Evolutionary conservation across 2,797 vertebrate species (phyloP), one percentile per base, ranked within the genome.

Genomic region (Hippocampus kuda): DNA sequence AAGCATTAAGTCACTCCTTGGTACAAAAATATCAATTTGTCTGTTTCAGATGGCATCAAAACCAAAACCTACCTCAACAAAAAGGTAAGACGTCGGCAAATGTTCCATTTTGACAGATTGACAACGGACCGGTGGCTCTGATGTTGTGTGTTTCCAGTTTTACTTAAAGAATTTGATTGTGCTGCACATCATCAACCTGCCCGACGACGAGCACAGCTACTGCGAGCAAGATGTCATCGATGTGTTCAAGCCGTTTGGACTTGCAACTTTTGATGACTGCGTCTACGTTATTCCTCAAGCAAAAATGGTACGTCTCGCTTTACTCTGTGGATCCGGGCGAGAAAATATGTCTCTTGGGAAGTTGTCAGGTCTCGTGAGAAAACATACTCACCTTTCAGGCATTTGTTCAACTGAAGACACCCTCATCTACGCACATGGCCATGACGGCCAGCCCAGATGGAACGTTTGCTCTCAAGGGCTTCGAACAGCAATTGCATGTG

Each of bases 261-360:
- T 83, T 24, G 1, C 54, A 0, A 24, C 77, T 5, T 1, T 4
- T 0, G 5, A 57, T 0, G 61, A 78, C 1, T 71, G 0, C 20
- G 72, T 88, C 54, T 80, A 80, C 13, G 11, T 85, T 8, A 0
- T 86, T n/a, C 79, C 85, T 51, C 78, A 79, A 70, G 1, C 9
- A 0, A 0, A 66, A 30, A 71, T 81, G 78, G 87, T 89, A 73
- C 24, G 75, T 7, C 2, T 1, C 1, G 8, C 49, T 22, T 53
- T 4, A 7, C 51, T 53, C 11, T 15, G 2, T 3, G 6, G 26
- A 60, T 60, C 26, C 57, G 5, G 9, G 24, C 13, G 2, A 27
- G 56, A 30, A 60, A 34, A 18, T n/a, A 27, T 60, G 1, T 30
- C 56, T 30, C 24, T 51, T 51, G 57, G 7, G 57, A 27, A 34